Evolutionary conservation across 2,797 vertebrate species (phyloP), one percentile per base, ranked within the genome.

Genomic region (Novumbra hubbsi): DNA sequence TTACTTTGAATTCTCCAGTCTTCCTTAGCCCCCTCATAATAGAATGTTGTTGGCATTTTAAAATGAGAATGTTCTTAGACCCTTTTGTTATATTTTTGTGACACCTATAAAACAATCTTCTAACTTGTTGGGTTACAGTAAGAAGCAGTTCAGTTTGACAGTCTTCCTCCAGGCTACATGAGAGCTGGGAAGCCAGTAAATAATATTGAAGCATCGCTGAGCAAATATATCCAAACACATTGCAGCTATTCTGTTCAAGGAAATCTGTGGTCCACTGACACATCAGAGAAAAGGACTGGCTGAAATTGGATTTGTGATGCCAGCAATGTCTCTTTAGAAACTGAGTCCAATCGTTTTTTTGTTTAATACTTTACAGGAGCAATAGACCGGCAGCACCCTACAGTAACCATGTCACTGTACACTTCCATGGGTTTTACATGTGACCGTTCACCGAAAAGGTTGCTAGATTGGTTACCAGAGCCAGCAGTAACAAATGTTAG

Each of bases 141-240:
- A 83, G 88, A 88, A 85, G 79, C 71, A 78, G 83, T 84, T 89
- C 76, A 74, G 65, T 86, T 80, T 71, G 70, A 83, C 88, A 80
- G 71, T 80, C 76, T 83, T 89, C 78, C 90, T 89, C 70, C 70
- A 60, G 86, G 89, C 89, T 89, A 88, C 75, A 81, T 73, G 79
- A 80, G 83, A 83, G 84, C 85, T 91, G 88, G 75, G 72, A 91
- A 87, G 83, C 85, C 78, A 86, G 87, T 92, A 91, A 92, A 91
- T 88, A 84, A 86, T 86, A 80, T 75, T 88, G 88, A 91, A 87
- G 89, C 92, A 88, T 90, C 90, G 76, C 85, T 91, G 90, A 89
- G 86, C 88, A 89, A 92, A 92, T 88, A 90, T 80, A 89, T 89
- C 87, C 79, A 88, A 79, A 79, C 78, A 73, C 88, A 86, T 84